phyloP scores from a whole-genome alignment of 2,113 vertebrate species.

The Crotalus horridus region DNA sequence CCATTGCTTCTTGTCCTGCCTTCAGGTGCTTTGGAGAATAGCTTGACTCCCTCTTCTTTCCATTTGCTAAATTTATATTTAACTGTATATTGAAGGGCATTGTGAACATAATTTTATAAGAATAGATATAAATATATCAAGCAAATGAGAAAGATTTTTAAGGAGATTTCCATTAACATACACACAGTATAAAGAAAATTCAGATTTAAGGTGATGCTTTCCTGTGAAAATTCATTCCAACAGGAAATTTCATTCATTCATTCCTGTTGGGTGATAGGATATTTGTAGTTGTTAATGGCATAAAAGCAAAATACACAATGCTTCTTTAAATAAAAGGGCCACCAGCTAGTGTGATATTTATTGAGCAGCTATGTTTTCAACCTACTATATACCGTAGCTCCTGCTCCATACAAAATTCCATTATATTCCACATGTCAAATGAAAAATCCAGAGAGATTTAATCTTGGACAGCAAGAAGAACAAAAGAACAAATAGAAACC shows the following conservation, averaged over 20 bases:
- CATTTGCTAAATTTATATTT: neutral
- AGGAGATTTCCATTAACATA: neutral
- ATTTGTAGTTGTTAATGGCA: neutral
- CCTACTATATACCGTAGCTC: neutral
- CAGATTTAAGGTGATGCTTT: neutral
- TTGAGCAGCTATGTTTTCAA: neutral
- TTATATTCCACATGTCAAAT: neutral
- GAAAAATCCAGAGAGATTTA: conserved; percentile 19
- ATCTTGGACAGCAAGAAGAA: neutral
- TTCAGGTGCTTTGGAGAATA: no score
- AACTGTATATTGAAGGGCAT: neutral
- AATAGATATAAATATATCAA: neutral
- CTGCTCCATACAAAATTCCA: neutral
- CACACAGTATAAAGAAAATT: neutral
- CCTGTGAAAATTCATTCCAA: neutral
- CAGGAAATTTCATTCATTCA: neutral
- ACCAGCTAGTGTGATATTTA: neutral
- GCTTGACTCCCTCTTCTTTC: neutral
- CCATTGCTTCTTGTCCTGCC: no score
- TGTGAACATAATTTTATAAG: neutral
- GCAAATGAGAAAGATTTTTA: neutral
- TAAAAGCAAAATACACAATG: neutral
- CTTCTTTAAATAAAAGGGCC: conserved; percentile 11
- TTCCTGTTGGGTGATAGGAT: neutral
- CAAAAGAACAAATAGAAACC: neutral